phyloP scores from a whole-genome alignment of 2,888 invertebrate species.

The Drosophila hamatofila region DNA sequence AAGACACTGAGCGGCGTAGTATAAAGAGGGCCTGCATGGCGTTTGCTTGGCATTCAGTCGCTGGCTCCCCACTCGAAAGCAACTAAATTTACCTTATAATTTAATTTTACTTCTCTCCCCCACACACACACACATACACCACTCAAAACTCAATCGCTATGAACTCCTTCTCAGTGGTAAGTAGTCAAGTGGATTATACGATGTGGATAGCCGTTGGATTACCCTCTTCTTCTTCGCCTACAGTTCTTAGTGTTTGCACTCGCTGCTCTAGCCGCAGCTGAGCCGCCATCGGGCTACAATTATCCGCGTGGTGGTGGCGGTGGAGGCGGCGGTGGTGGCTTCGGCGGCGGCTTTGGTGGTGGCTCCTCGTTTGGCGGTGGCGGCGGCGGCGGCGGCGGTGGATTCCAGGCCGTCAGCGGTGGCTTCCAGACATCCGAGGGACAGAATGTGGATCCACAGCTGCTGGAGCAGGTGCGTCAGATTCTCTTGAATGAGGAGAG shows the following conservation, averaged over 20 bases:
- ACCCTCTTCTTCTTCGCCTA: constrained; percentile 53
- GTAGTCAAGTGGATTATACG: constrained; percentile 58
- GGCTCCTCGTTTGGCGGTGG: constrained; percentile 83
- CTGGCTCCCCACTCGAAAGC: constrained; percentile 85
- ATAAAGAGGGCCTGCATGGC: constrained; percentile 85
- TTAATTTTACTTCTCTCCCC: constrained; percentile 84
- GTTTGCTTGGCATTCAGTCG: constrained; percentile 85
- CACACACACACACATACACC: constrained; percentile 74
- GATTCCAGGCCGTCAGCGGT: constrained; percentile 91
- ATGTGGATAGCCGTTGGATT: constrained; percentile 47
- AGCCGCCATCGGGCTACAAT: constrained; percentile 91
- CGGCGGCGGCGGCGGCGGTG: constrained; percentile 87
- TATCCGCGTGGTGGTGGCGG: constrained; percentile 88
- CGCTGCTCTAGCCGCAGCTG: constrained; percentile 91
- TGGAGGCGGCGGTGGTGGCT: constrained; percentile 82
- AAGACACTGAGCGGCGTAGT: constrained; percentile 56
- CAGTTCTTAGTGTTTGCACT: constrained; percentile 94
- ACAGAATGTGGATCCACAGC: constrained; percentile 91
- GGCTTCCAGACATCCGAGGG: constrained; percentile 94
- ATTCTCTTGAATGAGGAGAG: constrained; percentile 93
- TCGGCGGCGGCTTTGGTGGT: constrained; percentile 86
- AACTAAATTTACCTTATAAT: constrained; percentile 84
- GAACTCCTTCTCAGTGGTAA: constrained; percentile 86
- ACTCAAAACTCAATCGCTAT: constrained; percentile 84
- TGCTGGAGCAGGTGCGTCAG: constrained; percentile 93